Evolutionary conservation across 2,797 vertebrate genomes (phyloP).

Genomic region (Sebastes matsubarae): DNA sequence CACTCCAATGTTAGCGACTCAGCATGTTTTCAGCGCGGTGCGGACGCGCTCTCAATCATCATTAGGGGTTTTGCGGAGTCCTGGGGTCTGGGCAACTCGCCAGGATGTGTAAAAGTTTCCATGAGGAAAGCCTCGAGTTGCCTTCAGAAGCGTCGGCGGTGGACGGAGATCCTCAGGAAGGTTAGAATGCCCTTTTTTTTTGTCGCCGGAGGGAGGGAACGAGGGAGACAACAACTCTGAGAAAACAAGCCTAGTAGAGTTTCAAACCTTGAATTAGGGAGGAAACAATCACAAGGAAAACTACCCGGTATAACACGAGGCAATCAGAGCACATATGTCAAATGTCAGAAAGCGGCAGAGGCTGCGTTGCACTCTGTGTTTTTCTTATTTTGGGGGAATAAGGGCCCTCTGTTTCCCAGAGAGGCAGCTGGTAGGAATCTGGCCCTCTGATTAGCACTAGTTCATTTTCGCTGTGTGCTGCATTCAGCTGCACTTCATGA

Average conservation of each 20-base stretch:
- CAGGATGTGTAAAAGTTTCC: conserved; percentile 95
- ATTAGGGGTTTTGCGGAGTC: conserved; percentile 86
- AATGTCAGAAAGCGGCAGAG: conserved; percentile 67
- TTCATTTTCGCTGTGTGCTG: conserved; percentile 51
- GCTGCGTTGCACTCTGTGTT: conserved; percentile 49
- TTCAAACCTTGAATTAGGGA: conserved; percentile 60
- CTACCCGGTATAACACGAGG: conserved; percentile 45
- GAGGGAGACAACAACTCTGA: conserved; percentile 59
- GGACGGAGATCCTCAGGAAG: conserved; percentile 74
- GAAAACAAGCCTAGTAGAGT: conserved; percentile 51
- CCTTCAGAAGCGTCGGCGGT: conserved; percentile 66
- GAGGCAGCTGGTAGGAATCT: conserved; percentile 82
- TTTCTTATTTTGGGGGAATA: conserved; percentile 74
- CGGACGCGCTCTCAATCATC: conserved; percentile 90
- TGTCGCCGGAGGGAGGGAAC: conserved; percentile 65
- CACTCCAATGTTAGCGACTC: conserved; percentile 83
- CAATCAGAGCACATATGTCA: conserved; percentile 78
- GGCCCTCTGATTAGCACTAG: conserved; percentile 73
- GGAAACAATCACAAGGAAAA: conserved; percentile 73
- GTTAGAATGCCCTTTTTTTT: conserved; percentile 72
- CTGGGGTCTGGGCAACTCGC: conserved; percentile 84
- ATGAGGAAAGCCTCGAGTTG: conserved; percentile 90
- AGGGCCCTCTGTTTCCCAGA: conserved; percentile 72
- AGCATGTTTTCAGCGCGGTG: conserved; percentile 85
- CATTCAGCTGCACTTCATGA: conserved; percentile 74